Evolutionary conservation across 2,888 invertebrate species (phyloP).

Genomic region (Ichneumon xanthorius): DNA sequence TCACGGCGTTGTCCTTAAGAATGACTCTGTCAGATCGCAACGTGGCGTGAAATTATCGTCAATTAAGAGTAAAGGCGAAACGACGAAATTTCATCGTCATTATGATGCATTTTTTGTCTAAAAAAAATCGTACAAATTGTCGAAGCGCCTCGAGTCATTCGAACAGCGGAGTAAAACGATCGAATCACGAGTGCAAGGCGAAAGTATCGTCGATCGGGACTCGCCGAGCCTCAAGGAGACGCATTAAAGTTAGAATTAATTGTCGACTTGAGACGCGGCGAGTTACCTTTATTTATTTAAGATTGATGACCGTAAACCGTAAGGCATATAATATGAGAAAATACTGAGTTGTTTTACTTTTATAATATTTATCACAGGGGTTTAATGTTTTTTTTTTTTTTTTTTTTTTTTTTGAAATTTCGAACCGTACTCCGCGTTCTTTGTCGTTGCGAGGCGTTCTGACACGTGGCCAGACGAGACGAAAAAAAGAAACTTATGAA

Average conservation of each 20-base stretch:
- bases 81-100: too few relatives aligned
- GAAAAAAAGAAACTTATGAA: conserved; percentile 8
- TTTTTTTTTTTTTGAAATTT: conserved; percentile 50
- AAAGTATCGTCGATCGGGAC: conserved; percentile 9
- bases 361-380: conserved; percentile 74
- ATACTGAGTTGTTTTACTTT: conserved; percentile 75
- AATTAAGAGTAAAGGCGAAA: too few relatives aligned
- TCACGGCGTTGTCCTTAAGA: not conserved
- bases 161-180: not conserved
- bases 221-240: conserved; percentile 10
- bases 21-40: too few relatives aligned
- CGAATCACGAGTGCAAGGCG: not conserved
- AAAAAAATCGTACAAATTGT: not conserved
- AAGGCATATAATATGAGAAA: conserved; percentile 17
- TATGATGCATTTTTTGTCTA: not conserved
- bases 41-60: too few relatives aligned
- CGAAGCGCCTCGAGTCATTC: not conserved
- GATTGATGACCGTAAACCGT: conserved; percentile 56
- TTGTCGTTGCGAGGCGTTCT: conserved; percentile 43
- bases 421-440: conserved; percentile 37
- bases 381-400: conserved; percentile 71
- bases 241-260: not conserved
- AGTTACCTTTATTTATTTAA: conserved; percentile 63
- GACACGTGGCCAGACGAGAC: conserved; percentile 45
- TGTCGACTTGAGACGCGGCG: conserved; percentile 15